These are phyloP conservation scores for Daboia siamensis DNA, from an alignment of 2,113 vertebrate genomes.

Conservation along the genomic window DNA sequence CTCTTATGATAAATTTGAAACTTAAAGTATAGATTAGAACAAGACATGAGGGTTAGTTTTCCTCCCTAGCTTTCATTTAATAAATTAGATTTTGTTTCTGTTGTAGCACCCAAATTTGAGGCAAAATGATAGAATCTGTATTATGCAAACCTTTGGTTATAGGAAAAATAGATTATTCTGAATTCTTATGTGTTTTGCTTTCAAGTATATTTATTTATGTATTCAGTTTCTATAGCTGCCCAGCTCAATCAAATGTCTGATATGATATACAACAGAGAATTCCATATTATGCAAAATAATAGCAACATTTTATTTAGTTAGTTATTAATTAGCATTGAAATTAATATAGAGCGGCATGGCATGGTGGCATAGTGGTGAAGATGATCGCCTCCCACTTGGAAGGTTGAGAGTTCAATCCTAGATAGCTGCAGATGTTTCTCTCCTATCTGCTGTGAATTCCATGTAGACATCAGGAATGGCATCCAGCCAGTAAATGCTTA, in stretches of 20 bases:
- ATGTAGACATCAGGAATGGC: no score
- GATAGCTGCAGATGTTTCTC: background rate
- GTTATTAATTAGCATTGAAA: background rate
- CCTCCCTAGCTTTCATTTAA: constrained; percentile 52
- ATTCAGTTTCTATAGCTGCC: no score
- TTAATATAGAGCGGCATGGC: background rate
- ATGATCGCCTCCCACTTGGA: background rate
- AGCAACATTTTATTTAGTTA: background rate
- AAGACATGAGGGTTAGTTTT: constrained; percentile 36
- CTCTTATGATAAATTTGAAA: background rate
- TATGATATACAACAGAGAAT: background rate
- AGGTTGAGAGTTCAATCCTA: background rate
- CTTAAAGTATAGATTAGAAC: constrained; percentile 35
- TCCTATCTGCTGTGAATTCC: background rate
- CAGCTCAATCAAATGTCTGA: no score
- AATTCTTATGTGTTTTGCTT: background rate
- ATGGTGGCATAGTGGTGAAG: background rate
- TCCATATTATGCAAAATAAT: background rate
- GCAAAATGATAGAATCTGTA: background rate
- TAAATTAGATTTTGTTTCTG: constrained; percentile 55
- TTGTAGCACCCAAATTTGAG: background rate
- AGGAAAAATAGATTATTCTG: background rate
- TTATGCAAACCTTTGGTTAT: fast-evolving
- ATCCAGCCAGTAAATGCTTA: no score
- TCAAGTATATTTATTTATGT: background rate